Evolutionary conservation across 2,797 vertebrate genomes (phyloP).

Genomic region (Hippocampus kuda): DNA sequence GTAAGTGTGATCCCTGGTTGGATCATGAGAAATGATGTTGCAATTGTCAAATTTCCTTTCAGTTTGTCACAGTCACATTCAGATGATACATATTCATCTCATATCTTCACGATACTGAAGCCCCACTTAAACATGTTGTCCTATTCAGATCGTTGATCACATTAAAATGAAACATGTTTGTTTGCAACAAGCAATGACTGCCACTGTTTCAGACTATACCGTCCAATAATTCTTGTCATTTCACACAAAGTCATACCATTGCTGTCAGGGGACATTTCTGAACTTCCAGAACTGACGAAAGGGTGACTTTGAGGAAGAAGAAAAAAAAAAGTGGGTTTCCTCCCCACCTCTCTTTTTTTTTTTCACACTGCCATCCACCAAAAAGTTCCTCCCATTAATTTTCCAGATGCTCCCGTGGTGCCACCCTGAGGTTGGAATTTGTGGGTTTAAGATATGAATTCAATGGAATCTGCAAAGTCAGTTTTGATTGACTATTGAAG

Average conservation of each 20-base stretch:
- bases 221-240: not conserved
- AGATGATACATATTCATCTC: not conserved
- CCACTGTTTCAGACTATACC: not conserved
- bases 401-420: not conserved
- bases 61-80: not conserved
- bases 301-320: not conserved
- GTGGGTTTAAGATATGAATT: not conserved
- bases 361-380: not conserved
- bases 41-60: constrained; percentile 2
- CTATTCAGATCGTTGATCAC: not conserved
- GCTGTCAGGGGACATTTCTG: constrained; percentile 1
- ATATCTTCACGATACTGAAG: not conserved
- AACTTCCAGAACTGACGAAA: constrained; percentile 2
- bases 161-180: not conserved
- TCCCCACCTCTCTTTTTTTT: not conserved
- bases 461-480: not conserved
- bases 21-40: not conserved
- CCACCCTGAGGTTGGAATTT: not conserved
- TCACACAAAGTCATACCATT: not conserved
- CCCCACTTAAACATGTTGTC: not conserved
- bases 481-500: not conserved
- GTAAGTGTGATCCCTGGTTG: not conserved
- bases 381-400: not conserved
- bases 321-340: not conserved
- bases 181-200: not conserved